Evolutionary conservation across 2,797 vertebrate species (phyloP), one percentile per base, ranked within the genome.

Genomic region (Limosa lapponica): DNA sequence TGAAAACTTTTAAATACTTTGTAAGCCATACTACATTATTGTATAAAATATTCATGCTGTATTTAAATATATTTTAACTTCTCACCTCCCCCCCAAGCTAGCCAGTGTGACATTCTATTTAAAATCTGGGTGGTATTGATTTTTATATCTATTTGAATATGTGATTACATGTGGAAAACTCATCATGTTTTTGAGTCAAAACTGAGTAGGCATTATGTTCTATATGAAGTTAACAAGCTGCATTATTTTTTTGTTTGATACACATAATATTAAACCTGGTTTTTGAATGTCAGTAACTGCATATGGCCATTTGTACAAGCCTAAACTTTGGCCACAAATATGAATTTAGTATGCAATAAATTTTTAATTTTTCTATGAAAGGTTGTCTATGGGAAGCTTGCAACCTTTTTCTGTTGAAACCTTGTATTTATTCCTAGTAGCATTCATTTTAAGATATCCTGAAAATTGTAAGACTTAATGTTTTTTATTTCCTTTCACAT

Each of bases 41-140:
- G 4, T 51, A 51, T 70, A 54, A 95, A 95, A 94, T 80, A 95
- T 94, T 91, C 91, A 83, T 70, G 27, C 6, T 82, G 34, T 57
- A 58, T 89, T 94, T 86, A 94, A 82, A 51, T 73, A 39, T 84
- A 15, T 91, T 78, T 82, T n/a, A n/a, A n/a, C n/a, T n/a, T n/a
- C n/a, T n/a, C n/a, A n/a, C n/a, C n/a, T n/a, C n/a, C n/a, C n/a
- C n/a, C n/a, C n/a, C n/a, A n/a, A n/a, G 3, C 4, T 88, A 67
- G 22, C 5, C 28, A 55, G 32, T 57, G 18, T 74, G 52, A 27
- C 13, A 36, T 72, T 79, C 27, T 61, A 73, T 95, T 95, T 89
- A 91, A 85, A 46, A 82, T n/a, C n/a, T 69, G 32, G 28, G 15
- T 7, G 7, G 0, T 44, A 82, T 37, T 83, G 46, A 87, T 65